These are phyloP conservation scores for Spatula versicolor DNA, from an alignment of 2,797 vertebrate species.

Conservation along the genomic window DNA sequence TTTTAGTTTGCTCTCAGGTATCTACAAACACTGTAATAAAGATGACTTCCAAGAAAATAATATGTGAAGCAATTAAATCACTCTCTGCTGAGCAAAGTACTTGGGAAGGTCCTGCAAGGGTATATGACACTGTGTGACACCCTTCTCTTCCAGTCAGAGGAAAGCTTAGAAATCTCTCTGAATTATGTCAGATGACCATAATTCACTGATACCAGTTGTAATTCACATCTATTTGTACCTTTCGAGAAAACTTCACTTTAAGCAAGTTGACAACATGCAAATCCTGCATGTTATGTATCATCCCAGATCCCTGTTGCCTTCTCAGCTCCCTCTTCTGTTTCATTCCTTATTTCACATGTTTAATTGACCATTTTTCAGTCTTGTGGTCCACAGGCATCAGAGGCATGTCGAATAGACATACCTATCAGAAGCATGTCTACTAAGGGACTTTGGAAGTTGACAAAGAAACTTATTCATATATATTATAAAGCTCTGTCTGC, in stretches of 20 bases:
- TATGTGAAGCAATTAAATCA: neutral
- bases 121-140: rapidly evolving
- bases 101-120: neutral
- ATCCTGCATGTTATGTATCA: neutral
- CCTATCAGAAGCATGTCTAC: neutral
- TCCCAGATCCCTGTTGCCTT: neutral
- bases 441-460: neutral
- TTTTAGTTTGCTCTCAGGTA: neutral
- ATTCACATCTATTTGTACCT: neutral
- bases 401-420: neutral
- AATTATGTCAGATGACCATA: neutral
- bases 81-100: neutral
- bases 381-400: neutral
- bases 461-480: neutral
- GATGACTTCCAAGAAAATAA: neutral
- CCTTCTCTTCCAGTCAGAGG: neutral
- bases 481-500: neutral
- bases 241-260: neutral
- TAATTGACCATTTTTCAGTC: neutral
- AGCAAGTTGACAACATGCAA: neutral
- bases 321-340: neutral
- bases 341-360: neutral
- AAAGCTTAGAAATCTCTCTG: neutral
- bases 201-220: neutral
- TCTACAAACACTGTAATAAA: neutral